phyloP scores from a whole-genome alignment of 2,113 vertebrate species.

The Diadophis punctatus region DNA sequence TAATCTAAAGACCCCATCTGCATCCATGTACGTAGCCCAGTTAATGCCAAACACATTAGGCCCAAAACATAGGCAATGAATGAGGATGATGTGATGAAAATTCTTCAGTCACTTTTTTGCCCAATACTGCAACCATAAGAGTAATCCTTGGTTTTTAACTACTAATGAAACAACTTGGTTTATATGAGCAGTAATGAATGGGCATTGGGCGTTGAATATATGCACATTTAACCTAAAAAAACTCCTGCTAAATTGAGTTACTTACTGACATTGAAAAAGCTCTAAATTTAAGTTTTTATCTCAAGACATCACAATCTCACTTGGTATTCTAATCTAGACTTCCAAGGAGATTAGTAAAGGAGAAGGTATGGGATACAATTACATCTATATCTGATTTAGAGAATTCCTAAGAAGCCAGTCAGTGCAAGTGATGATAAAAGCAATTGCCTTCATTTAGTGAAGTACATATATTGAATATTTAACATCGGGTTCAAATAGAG shows the following conservation, averaged over 20 bases:
- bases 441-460: slow-evolving; percentile 18
- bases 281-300: slow-evolving; percentile 40
- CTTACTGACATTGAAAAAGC: slow-evolving; percentile 40
- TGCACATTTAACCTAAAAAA: slow-evolving; percentile 9
- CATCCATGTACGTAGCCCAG: neutral
- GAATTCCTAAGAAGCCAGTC: slow-evolving; percentile 30
- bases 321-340: slow-evolving; percentile 36
- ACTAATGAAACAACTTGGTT: slow-evolving; percentile 14
- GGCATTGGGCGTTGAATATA: neutral
- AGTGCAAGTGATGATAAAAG: slow-evolving; percentile 31
- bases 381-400: slow-evolving; percentile 27
- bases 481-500: neutral
- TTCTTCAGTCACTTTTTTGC: neutral
- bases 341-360: slow-evolving; percentile 38
- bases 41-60: neutral
- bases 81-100: neutral
- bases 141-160: neutral
- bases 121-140: neutral
- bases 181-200: slow-evolving; percentile 27
- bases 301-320: slow-evolving; percentile 28
- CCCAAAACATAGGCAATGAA: neutral
- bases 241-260: slow-evolving; percentile 47
- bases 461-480: slow-evolving; percentile 11
- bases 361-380: slow-evolving; percentile 47
- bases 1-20: neutral